These are phyloP conservation scores for Zeus faber DNA, from an alignment of 2,113 vertebrate genomes.

Conservation along the genomic window DNA sequence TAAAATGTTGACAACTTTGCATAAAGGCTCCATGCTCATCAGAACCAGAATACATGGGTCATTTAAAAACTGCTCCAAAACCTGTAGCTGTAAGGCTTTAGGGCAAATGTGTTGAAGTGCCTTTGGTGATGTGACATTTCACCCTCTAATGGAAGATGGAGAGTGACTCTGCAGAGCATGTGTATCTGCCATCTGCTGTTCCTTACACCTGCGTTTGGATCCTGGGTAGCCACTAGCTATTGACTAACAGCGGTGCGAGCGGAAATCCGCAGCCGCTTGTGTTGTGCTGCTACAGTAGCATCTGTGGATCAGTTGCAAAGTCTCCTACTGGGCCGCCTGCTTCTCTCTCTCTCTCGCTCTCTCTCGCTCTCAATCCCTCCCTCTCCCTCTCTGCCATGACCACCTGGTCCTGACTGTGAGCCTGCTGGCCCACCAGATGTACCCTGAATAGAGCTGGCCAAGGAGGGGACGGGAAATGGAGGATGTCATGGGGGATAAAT, in stretches of 20 bases:
- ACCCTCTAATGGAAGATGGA: not conserved
- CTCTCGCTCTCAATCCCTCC: not conserved
- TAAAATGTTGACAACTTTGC: no score
- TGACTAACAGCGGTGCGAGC: conserved; percentile 18
- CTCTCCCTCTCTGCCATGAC: conserved; percentile 26
- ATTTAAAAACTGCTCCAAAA: no score
- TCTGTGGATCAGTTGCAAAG: conserved; percentile 39
- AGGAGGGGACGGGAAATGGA: conserved; percentile 33
- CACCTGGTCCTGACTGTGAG: conserved; percentile 68
- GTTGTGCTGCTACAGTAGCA: conserved; percentile 21
- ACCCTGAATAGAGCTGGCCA: conserved; percentile 60
- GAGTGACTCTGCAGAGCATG: not conserved
- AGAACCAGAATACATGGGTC: no score
- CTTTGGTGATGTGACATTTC: not conserved
- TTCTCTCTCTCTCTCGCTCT: conserved; percentile 3
- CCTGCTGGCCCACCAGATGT: conserved; percentile 74
- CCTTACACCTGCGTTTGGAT: conserved; percentile 23
- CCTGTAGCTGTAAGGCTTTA: no score
- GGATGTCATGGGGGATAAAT: conserved; percentile 46
- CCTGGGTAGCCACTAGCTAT: conserved; percentile 1
- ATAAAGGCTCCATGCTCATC: no score
- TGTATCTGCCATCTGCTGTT: conserved; percentile 14
- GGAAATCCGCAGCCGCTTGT: conserved; percentile 5
- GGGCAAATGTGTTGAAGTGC: no score
- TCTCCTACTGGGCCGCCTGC: conserved; percentile 13